phyloP scores from a whole-genome alignment of 37 sponge, comb jelly and placozoan genomes.

The Ephydatia muelleri region DNA sequence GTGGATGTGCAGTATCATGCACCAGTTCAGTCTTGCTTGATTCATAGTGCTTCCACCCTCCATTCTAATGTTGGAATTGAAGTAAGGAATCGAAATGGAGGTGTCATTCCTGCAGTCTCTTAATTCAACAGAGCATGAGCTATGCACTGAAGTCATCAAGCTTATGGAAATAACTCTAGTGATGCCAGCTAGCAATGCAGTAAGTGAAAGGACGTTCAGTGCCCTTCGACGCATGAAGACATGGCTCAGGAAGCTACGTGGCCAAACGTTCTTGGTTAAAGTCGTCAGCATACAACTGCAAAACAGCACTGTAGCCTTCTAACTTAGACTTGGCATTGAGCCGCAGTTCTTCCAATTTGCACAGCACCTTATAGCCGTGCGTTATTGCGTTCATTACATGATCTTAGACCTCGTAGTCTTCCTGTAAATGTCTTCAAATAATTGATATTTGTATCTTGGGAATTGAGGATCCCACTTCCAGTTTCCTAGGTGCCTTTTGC shows the following conservation, averaged over 20 bases:
- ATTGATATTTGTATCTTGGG: conserved; percentile 33
- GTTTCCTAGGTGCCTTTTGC: conserved; percentile 26
- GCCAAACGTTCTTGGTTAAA: conserved; percentile 23
- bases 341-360: conserved; percentile 23
- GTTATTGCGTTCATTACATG: conserved; percentile 14
- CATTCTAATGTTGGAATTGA: no score
- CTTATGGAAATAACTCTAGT: no score
- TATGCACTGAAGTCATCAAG: no score
- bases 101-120: conserved; percentile 41
- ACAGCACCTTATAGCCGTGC: conserved; percentile 32
- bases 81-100: conserved; percentile 47
- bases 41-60: conserved; percentile 24
- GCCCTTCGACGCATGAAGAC: background rate
- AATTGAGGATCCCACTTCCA: conserved; percentile 27
- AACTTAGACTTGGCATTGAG: background rate
- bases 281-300: conserved; percentile 33
- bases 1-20: conserved; percentile 61
- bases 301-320: background rate
- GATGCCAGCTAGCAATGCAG: no score
- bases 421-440: conserved; percentile 25
- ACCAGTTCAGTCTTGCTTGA: conserved; percentile 51
- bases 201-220: no score
- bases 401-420: conserved; percentile 42
- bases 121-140: background rate
- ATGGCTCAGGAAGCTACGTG: conserved; percentile 26